phyloP scores from a whole-genome alignment of 2,797 vertebrate genomes.

The Okamejei kenojei region DNA sequence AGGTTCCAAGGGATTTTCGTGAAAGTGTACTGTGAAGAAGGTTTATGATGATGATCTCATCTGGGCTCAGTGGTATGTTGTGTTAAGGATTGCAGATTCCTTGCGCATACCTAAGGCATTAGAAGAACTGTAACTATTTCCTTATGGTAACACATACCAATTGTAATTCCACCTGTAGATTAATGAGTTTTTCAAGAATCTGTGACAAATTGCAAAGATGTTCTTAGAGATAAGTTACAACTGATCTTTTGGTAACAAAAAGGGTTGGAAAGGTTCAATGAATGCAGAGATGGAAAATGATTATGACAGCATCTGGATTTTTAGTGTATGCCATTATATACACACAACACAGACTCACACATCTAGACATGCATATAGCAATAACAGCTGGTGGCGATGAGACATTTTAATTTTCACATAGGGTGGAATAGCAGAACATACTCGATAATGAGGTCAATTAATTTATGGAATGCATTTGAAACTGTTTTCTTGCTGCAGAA shows the following conservation, averaged over 20 bases:
- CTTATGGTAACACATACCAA: slow-evolving; percentile 18
- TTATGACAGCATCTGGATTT: neutral
- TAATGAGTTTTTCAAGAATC: neutral
- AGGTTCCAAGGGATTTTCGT: neutral
- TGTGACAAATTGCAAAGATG: slow-evolving; percentile 16
- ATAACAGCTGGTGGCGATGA: neutral
- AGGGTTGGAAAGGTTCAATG: neutral
- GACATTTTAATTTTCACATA: neutral
- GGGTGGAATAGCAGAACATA: neutral
- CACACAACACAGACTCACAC: too few species aligned
- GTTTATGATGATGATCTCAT: slow-evolving; percentile 33
- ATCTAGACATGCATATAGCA: neutral
- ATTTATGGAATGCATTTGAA: neutral
- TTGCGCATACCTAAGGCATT: slow-evolving; percentile 26
- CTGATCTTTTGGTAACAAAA: neutral
- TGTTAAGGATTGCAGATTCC: slow-evolving; percentile 31
- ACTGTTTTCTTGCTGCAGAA: neutral
- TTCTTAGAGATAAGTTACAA: neutral
- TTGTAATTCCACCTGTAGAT: neutral
- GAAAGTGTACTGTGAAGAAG: neutral
- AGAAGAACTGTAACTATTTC: slow-evolving; percentile 13
- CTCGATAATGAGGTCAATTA: neutral
- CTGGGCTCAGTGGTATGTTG: neutral
- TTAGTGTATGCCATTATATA: neutral
- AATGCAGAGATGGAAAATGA: neutral